Percentiles rank a stretch among this genome's conserved stretches.
These are phyloP conservation scores for Serilophus lunatus DNA, from an alignment of 2,113 vertebrate genomes.

Conservation along the genomic window DNA sequence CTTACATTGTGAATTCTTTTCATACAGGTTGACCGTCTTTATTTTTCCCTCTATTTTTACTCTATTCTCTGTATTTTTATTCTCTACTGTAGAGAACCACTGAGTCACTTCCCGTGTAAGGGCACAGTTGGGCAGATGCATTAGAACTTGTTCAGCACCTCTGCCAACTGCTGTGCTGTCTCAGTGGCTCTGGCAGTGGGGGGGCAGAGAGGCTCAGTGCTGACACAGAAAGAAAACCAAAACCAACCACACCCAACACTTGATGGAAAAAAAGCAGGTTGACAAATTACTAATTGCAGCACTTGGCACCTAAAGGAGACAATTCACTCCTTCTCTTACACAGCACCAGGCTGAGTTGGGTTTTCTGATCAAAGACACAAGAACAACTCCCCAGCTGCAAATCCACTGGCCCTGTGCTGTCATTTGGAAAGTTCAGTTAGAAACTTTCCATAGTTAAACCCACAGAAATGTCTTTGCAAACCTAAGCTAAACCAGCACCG, in stretches of 20 bases:
- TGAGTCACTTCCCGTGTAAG: not conserved
- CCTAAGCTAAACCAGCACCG: not conserved
- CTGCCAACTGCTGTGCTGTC: not conserved
- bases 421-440: not conserved
- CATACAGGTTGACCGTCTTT: not conserved
- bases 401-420: not conserved
- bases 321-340: not conserved
- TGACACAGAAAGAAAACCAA: not conserved
- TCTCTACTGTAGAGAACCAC: not conserved
- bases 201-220: not conserved
- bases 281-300: not conserved
- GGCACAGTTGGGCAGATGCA: not conserved
- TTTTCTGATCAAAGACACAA: not conserved
- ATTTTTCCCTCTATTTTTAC: accelerated
- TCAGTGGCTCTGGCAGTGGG: not conserved
- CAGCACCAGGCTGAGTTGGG: not conserved
- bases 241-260: not conserved
- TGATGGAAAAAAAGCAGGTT: not conserved
- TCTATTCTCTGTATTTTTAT: not conserved
- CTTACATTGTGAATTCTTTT: not conserved
- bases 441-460: not conserved
- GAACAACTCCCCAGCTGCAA: not conserved
- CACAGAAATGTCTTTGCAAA: not conserved
- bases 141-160: not conserved
- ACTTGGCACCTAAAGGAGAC: not conserved